These are phyloP conservation scores for Aethina tumida DNA, from an alignment of 1,140 invertebrate genomes.

Conservation along the genomic window DNA sequence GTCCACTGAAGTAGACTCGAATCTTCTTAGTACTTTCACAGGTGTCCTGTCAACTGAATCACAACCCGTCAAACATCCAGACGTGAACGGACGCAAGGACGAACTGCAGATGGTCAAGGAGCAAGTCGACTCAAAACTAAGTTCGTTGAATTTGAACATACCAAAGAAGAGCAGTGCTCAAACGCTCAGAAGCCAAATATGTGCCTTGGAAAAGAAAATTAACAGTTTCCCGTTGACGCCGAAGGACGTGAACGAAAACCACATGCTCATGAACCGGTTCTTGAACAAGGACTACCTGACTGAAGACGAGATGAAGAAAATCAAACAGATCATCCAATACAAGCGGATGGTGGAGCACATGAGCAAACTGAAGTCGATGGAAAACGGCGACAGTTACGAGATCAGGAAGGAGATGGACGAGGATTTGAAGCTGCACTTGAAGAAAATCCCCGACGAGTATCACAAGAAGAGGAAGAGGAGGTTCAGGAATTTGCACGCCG, in stretches of 20 bases:
- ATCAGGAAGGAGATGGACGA: conserved; percentile 10
- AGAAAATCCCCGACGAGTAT: conserved; percentile 14
- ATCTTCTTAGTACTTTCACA: conserved; percentile 16
- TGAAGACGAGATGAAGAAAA: conserved; percentile 22
- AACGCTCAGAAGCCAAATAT: conserved; percentile 1
- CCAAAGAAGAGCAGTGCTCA: conserved; percentile 10
- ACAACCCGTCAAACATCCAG: conserved; percentile 18
- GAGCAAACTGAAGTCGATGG: conserved; percentile 11
- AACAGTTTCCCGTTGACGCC: no score
- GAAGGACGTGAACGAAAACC: conserved; percentile 9
- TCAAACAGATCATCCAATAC: conserved; percentile 26
- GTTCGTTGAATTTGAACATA: conserved; percentile 25
- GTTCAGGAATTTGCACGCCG: conserved; percentile 13
- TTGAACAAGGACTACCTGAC: conserved; percentile 23
- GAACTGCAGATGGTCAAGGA: conserved; percentile 25
- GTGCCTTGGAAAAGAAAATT: no score
- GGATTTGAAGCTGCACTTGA: conserved; percentile 20
- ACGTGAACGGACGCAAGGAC: conserved; percentile 12
- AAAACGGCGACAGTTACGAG: conserved; percentile 12
- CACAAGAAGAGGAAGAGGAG: conserved; percentile 15
- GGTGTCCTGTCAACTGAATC: conserved; percentile 16
- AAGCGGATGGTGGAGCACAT: conserved; percentile 23
- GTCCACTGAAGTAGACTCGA: conserved; percentile 4
- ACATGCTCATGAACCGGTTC: conserved; percentile 22
- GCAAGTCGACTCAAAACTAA: conserved; percentile 24